These are phyloP conservation scores for Macrochelys suwanniensis DNA, from an alignment of 2,797 vertebrate genomes.

Conservation along the genomic window DNA sequence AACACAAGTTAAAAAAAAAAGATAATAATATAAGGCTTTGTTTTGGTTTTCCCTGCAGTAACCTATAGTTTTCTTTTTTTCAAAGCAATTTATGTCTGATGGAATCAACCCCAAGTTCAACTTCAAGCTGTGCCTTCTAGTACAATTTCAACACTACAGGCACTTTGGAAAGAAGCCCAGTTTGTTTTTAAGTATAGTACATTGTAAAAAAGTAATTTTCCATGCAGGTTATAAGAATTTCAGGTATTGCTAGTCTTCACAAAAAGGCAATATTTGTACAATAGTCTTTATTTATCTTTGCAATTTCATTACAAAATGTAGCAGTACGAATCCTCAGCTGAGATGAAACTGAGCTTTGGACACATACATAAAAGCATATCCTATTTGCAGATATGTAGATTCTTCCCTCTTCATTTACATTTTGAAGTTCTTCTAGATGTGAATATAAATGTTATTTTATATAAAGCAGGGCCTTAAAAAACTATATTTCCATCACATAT, in stretches of 20 bases:
- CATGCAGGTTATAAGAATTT: not conserved
- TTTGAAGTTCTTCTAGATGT: not conserved
- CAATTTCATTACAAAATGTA: not conserved
- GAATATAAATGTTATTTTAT: not conserved
- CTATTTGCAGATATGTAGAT: not conserved
- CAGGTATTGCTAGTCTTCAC: not conserved
- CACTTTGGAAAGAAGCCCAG: slow-evolving; percentile 37
- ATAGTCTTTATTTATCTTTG: not conserved
- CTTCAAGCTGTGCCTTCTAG: slow-evolving; percentile 53
- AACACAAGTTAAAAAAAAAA: slow-evolving; percentile 9
- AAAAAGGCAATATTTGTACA: not conserved
- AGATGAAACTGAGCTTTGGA: not conserved
- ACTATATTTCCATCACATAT: not conserved
- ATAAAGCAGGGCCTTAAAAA: not conserved
- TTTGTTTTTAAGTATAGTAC: not conserved
- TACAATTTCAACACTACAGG: slow-evolving; percentile 20
- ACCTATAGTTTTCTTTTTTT: slow-evolving; percentile 16
- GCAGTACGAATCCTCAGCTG: not conserved
- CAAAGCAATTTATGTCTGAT: slow-evolving; percentile 51
- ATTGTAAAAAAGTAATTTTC: slow-evolving; percentile 26
- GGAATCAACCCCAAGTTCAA: slow-evolving; percentile 51
- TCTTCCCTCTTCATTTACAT: not conserved
- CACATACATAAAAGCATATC: not conserved
- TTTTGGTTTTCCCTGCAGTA: slow-evolving; percentile 36
- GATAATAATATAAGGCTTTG: slow-evolving; percentile 25